These are phyloP conservation scores for Caradrina kadenii DNA, from an alignment of 2,888 invertebrate genomes.

Conservation along the genomic window DNA sequence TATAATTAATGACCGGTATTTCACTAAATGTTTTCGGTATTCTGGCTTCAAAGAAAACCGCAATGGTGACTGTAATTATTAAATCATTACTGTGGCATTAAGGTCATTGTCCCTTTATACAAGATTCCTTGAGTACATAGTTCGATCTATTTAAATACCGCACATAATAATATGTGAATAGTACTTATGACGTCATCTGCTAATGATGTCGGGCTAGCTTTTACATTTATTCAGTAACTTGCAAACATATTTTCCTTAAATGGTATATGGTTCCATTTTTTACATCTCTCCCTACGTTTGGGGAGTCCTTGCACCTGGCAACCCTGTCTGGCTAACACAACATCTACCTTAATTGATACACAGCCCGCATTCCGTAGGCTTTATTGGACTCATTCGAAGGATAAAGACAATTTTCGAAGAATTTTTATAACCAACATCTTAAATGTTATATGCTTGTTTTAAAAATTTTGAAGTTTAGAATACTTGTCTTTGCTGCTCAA, in stretches of 20 bases:
- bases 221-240: slow-evolving; percentile 18
- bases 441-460: slow-evolving; percentile 34
- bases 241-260: slow-evolving; percentile 6
- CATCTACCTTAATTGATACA: slow-evolving; percentile 86
- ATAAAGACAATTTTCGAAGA: slow-evolving; percentile 71
- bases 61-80: slow-evolving; percentile 50
- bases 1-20: slow-evolving; percentile 39
- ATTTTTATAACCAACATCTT: slow-evolving; percentile 73
- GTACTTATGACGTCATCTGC: slow-evolving; percentile 20
- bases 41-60: slow-evolving; percentile 57
- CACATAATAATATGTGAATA: slow-evolving; percentile 24
- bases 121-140: slow-evolving; percentile 36
- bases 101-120: slow-evolving; percentile 44
- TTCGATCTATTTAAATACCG: slow-evolving; percentile 37
- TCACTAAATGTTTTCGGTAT: slow-evolving; percentile 30
- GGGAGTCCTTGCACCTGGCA: slow-evolving; percentile 63
- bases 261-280: slow-evolving; percentile 16
- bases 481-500: not conserved
- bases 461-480: slow-evolving; percentile 8
- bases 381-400: slow-evolving; percentile 76
- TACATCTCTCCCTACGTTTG: slow-evolving; percentile 2
- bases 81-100: slow-evolving; percentile 42
- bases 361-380: slow-evolving; percentile 81
- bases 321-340: slow-evolving; percentile 73
- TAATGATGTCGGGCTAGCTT: slow-evolving; percentile 11